Evolutionary conservation across 2,888 invertebrate species (phyloP).

Genomic region (Zygothrica quintamaculata): DNA sequence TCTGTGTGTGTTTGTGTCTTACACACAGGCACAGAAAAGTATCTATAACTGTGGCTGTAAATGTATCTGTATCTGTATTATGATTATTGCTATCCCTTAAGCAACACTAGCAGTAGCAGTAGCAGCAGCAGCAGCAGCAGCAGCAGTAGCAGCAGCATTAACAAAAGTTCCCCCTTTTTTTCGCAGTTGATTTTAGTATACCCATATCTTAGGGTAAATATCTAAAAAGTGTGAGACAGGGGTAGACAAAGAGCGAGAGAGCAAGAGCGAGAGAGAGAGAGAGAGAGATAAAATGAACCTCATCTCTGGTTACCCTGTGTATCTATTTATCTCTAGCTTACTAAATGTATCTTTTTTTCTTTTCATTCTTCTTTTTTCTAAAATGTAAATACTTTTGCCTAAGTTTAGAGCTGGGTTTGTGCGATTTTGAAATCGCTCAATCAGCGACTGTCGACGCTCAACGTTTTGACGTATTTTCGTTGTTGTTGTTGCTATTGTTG

Average conservation of each 20-base stretch:
- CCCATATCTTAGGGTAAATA: constrained; percentile 65
- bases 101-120: not conserved
- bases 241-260: too few species aligned
- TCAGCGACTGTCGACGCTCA: constrained; percentile 35
- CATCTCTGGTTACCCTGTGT: constrained; percentile 29
- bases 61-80: constrained; percentile 40
- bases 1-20: constrained; percentile 10
- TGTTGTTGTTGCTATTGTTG: too few species aligned
- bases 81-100: constrained; percentile 66
- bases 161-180: constrained; percentile 56
- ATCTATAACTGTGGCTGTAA: constrained; percentile 28
- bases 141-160: not conserved
- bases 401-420: constrained; percentile 69
- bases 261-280: too few species aligned
- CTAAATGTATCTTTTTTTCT: constrained; percentile 63
- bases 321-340: constrained; percentile 31
- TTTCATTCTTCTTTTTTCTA: constrained; percentile 57
- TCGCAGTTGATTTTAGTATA: constrained; percentile 55
- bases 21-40: not conserved
- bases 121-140: not conserved
- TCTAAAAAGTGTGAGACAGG: constrained; percentile 45
- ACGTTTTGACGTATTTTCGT: too few species aligned
- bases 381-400: constrained; percentile 80
- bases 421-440: constrained; percentile 66
- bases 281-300: too few species aligned